phyloP scores from a whole-genome alignment of 2,888 invertebrate species.

The Hyposoter dolosus region DNA sequence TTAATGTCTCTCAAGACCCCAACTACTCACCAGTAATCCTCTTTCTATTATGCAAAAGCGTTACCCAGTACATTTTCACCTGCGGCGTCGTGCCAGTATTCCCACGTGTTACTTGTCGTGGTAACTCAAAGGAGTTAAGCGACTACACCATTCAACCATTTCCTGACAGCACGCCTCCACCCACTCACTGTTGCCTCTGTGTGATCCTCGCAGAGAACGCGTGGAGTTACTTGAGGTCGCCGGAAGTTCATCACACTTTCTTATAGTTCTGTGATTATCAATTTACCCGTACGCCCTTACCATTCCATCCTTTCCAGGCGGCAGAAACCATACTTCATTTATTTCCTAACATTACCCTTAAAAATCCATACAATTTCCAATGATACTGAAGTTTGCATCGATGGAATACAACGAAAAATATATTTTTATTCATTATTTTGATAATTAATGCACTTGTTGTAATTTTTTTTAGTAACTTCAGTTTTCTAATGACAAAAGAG shows the following conservation, averaged over 20 bases:
- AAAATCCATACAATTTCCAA: neutral
- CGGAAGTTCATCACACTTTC: conserved; percentile 67
- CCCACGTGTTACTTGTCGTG: conserved; percentile 85
- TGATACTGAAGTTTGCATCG: too few species aligned
- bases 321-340: neutral
- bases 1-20: conserved; percentile 50
- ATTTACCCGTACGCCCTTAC: neutral
- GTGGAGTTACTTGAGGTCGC: conserved; percentile 69
- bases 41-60: conserved; percentile 61
- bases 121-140: conserved; percentile 75
- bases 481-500: too few species aligned
- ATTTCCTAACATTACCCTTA: neutral
- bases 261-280: conserved; percentile 36
- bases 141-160: conserved; percentile 74
- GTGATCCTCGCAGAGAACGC: conserved; percentile 67
- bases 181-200: conserved; percentile 71
- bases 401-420: too few species aligned
- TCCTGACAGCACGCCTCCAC: conserved; percentile 68
- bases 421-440: too few species aligned
- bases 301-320: neutral
- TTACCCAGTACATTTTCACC: conserved; percentile 78
- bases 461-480: neutral
- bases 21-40: conserved; percentile 61
- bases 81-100: conserved; percentile 80
- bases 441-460: too few species aligned